These are phyloP conservation scores for Prunella fulvescens DNA, from an alignment of 2,113 vertebrate genomes.

Conservation along the genomic window DNA sequence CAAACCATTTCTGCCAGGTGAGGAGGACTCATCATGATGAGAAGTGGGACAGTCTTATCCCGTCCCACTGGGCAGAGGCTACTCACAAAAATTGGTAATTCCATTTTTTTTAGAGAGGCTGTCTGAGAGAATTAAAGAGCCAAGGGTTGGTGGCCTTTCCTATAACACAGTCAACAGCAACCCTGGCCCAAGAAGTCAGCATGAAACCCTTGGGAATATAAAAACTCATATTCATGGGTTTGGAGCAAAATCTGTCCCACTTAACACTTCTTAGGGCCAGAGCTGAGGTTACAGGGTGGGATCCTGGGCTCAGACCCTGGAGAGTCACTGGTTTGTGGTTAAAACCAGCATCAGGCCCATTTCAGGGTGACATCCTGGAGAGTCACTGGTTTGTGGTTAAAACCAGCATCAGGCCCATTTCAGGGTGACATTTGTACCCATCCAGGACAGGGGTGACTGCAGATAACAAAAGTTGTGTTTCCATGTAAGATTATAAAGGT, in stretches of 20 bases:
- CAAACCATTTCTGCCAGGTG: slow-evolving; percentile 43
- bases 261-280: not conserved
- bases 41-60: not conserved
- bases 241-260: not conserved
- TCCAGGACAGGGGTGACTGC: not conserved
- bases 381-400: not conserved
- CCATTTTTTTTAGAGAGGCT: not conserved
- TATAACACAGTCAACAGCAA: not conserved
- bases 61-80: not conserved
- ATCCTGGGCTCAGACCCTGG: not conserved
- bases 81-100: not conserved
- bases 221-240: not conserved
- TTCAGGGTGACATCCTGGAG: not conserved
- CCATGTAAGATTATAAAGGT: not conserved
- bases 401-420: not conserved
- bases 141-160: slow-evolving; percentile 18
- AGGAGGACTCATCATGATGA: not conserved
- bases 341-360: not conserved
- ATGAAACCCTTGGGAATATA: not conserved
- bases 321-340: not conserved
- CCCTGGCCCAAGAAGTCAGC: not conserved
- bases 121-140: slow-evolving; percentile 48
- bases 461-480: not conserved
- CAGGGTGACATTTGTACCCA: not conserved
- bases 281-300: not conserved